Percentiles rank a stretch among this genome's conserved stretches.
Evolutionary conservation across 2,888 invertebrate genomes (phyloP).

Genomic region (Pterobdella sp.): DNA sequence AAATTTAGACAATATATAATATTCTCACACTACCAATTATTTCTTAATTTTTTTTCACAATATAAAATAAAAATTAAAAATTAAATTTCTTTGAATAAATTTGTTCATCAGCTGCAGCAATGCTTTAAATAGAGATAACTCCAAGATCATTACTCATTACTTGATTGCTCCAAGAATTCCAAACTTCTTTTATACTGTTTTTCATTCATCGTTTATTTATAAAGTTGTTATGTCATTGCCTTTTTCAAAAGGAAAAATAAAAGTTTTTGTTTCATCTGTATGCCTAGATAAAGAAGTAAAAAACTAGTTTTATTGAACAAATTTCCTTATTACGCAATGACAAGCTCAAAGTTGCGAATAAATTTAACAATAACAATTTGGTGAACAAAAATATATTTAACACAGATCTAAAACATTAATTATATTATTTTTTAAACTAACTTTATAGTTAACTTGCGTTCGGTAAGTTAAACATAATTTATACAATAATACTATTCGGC

Average conservation of each 20-base stretch:
- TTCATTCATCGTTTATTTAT: too few relatives aligned
- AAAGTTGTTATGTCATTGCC: conserved; percentile 22
- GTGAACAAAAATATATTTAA: conserved; percentile 2
- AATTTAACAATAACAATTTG: too few relatives aligned
- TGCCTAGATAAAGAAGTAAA: conserved; percentile 25
- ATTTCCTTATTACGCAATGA: not conserved
- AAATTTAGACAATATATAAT: not conserved
- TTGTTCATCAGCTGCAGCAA: conserved; percentile 7
- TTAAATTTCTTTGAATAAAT: too few relatives aligned
- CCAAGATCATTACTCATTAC: not conserved
- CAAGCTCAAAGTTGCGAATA: too few relatives aligned
- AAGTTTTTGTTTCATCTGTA: conserved; percentile 25
- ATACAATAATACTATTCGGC: too few relatives aligned
- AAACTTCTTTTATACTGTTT: not conserved
- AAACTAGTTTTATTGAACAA: not conserved
- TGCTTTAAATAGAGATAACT: not conserved
- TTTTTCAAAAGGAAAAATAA: conserved; percentile 26
- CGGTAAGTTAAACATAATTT: too few relatives aligned
- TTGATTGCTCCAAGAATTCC: not conserved
- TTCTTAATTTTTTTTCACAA: too few relatives aligned
- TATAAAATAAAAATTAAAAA: too few relatives aligned
- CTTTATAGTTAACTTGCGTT: not conserved
- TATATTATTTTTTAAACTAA: not conserved
- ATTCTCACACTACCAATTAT: not conserved
- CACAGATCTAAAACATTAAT: not conserved